Evolutionary conservation across 2,888 invertebrate species (phyloP), one percentile per base, ranked within the genome.

Genomic region (Pammene aurita): DNA sequence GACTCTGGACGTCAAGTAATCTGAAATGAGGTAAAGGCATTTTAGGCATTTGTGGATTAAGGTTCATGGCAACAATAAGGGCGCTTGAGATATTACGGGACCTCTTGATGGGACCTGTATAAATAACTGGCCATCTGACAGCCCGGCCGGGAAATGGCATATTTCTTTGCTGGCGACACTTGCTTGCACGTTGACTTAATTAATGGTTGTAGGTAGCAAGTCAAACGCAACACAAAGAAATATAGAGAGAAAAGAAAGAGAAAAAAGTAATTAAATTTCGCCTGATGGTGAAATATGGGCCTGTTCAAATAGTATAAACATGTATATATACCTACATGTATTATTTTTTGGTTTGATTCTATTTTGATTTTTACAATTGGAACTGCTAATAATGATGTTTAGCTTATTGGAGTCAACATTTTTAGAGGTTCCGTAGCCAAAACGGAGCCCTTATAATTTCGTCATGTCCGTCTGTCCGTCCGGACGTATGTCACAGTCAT

Each of bases 61-160:
- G n/a, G 35, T 13, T n/a, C 50, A 50, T 10, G 14, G 10, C 18
- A n/a, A 63, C 44, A 68, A 58, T 64, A 54, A 61, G 42, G 46
- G 54, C 18, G 14, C 11, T 13, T 61, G 57, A 50, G 57, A 58
- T 64, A 64, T 68, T 52, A 26, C 61, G 34, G 18, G 7, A 50
- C 52, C 50, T 56, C 41, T 52, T 64, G 50, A 64, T 58, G 63
- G 68, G 9, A 16, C 57, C 57, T 11, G 35, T 68, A 64, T 64
- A 68, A 63, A 63, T 57, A 63, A 68, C 63, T 38, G 57, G 11
- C 52, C 38, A 58, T 68, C 64, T 68, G 34, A 58, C 58, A 34
- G 42, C 48, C 57, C 41, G 56, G 56, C 50, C 44, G 42, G 42
- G 57, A 35, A 50, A 57, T 50, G 7, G 42, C 63, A 48, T 62